phyloP scores from a whole-genome alignment of 2,888 invertebrate genomes.

The Galeopsomyia nigrocyanea region DNA sequence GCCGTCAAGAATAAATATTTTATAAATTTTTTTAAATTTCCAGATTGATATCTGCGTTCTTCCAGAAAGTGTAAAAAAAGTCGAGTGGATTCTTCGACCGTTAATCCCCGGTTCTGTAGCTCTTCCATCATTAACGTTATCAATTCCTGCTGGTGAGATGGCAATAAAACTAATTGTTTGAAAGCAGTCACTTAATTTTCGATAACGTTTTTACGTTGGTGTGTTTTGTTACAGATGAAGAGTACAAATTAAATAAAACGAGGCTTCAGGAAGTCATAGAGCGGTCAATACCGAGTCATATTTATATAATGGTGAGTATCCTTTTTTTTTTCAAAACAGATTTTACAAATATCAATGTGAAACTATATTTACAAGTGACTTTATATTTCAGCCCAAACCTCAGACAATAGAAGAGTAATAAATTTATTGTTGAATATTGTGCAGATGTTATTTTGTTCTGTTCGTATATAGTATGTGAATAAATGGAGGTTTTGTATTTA shows the following conservation, averaged over 20 bases:
- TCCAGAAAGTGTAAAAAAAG: slow-evolving; percentile 74
- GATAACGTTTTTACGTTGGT: not conserved
- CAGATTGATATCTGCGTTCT: slow-evolving; percentile 69
- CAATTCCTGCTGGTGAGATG: slow-evolving; percentile 65
- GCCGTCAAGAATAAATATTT: not conserved
- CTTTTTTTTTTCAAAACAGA: not conserved
- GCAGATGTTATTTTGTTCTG: slow-evolving; percentile 50
- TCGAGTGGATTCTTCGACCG: slow-evolving; percentile 86
- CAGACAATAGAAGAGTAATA: slow-evolving; percentile 58
- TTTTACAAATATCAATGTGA: not conserved
- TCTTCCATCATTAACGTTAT: slow-evolving; percentile 71
- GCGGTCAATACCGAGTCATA: slow-evolving; percentile 75
- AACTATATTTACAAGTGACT: slow-evolving; percentile 10
- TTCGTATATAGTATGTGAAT: slow-evolving; percentile 31
- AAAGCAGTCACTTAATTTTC: slow-evolving; percentile 49
- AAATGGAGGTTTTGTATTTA: slow-evolving; percentile 37
- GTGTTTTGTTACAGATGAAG: slow-evolving; percentile 60
- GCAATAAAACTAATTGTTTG: slow-evolving; percentile 48
- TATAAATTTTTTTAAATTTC: slow-evolving; percentile 30
- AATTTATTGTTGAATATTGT: slow-evolving; percentile 25
- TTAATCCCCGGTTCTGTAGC: slow-evolving; percentile 74
- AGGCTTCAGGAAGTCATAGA: slow-evolving; percentile 73
- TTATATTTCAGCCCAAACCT: slow-evolving; percentile 61
- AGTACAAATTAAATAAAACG: slow-evolving; percentile 67
- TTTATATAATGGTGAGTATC: slow-evolving; percentile 76